A percentile compares a stretch with the other conserved stretches of the same genome.
Conservation (phyloP, 2,113 vertebrate species). For the Gobio gobio region DNA sequence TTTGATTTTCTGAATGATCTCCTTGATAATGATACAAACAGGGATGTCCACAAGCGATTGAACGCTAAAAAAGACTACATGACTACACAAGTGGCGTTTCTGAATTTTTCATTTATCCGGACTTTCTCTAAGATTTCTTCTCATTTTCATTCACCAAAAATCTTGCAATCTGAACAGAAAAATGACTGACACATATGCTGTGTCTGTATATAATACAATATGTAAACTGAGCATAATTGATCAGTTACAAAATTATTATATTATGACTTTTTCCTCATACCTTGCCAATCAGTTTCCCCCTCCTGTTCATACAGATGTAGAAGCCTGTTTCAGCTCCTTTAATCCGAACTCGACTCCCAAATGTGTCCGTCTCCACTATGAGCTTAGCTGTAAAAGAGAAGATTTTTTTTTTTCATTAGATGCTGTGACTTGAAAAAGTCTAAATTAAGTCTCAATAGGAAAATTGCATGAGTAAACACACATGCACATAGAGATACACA, state of each 20-base stretch:
- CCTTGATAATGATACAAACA: neutral
- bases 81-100: neutral
- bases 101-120: neutral
- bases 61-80: neutral
- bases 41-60: neutral
- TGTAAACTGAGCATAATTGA: neutral
- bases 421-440: neutral
- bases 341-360: conserved; percentile 94
- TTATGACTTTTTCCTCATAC: conserved; percentile 69
- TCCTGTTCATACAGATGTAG: conserved; percentile 99
- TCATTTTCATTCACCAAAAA: neutral
- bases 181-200: neutral
- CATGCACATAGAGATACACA: conserved; percentile 45
- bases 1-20: neutral
- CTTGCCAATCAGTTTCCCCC: conserved; percentile 96
- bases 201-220: neutral
- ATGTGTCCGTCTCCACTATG: conserved; percentile 97
- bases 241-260: neutral
- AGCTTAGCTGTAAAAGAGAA: conserved; percentile 85
- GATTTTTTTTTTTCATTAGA: neutral
- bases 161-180: neutral
- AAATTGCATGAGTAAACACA: neutral
- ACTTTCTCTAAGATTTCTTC: neutral
- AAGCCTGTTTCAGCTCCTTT: conserved; percentile 93
- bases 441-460: neutral